Percentiles rank a stretch among this genome's conserved stretches.
These are phyloP conservation scores for Oncopodura yosiiana DNA, from an alignment of 1,140 invertebrate species.

Conservation along the genomic window DNA sequence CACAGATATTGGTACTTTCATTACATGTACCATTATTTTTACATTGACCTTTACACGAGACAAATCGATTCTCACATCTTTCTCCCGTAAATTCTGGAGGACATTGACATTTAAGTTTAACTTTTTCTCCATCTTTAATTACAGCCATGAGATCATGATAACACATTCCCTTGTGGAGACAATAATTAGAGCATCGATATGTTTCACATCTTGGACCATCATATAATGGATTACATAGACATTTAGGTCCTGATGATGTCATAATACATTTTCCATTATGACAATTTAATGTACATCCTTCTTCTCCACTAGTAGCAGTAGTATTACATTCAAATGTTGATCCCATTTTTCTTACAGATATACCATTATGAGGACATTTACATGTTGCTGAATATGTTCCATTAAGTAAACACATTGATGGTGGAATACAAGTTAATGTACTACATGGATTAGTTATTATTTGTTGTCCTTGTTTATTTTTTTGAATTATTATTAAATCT, in stretches of 20 bases:
- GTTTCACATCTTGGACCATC: conserved; percentile 52
- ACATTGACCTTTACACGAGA: conserved; percentile 45
- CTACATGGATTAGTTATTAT: conserved; percentile 38
- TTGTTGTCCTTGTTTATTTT: conserved; percentile 47
- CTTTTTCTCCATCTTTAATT: conserved; percentile 9
- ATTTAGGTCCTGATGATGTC: conserved; percentile 42
- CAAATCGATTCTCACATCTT: conserved; percentile 51
- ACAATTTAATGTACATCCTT: conserved; percentile 42
- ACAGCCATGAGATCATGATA: conserved; percentile 40
- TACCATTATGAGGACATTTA: conserved; percentile 56
- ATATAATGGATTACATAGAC: conserved; percentile 52
- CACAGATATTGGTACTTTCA: conserved; percentile 31
- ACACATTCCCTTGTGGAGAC: conserved; percentile 54
- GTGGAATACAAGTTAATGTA: conserved; percentile 42
- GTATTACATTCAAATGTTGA: conserved; percentile 24
- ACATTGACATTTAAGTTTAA: conserved; percentile 47
- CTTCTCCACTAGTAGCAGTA: conserved; percentile 21
- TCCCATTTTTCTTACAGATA: conserved; percentile 31
- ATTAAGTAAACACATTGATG: conserved; percentile 38
- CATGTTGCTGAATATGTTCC: conserved; percentile 43
- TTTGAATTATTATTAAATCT: conserved; percentile 57
- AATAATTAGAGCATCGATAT: conserved; percentile 53
- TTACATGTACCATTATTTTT: conserved; percentile 52
- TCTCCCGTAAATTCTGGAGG: conserved; percentile 53
- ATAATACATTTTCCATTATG: conserved; percentile 50